Conservation (phyloP, 2,113 vertebrate genomes). For the Leptobrachium leishanense region DNA sequence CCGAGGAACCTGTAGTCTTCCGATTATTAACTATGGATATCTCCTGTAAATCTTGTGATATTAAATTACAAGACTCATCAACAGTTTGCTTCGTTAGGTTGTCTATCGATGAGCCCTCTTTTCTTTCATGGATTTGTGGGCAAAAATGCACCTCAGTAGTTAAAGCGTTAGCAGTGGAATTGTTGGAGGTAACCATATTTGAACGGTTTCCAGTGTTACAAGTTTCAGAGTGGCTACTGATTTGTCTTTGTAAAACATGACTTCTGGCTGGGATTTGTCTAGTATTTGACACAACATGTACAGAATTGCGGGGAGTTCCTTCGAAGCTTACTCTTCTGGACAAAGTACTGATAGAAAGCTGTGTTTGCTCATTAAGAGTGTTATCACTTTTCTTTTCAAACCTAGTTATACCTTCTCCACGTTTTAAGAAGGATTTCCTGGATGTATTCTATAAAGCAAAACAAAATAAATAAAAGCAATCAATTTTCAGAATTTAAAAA, state of each 20-base stretch:
- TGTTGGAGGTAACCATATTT: neutral
- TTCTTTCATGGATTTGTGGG: neutral
- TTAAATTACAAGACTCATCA: neutral
- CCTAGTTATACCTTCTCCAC: constrained; percentile 48
- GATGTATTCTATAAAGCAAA: neutral
- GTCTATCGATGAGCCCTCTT: no score
- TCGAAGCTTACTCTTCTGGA: constrained; percentile 42
- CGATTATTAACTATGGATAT: neutral
- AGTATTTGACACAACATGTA: constrained; percentile 10
- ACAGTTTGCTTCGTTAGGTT: neutral
- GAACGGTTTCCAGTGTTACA: constrained; percentile 5
- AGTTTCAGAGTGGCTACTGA: neutral
- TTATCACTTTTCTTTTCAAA: constrained; percentile 53
- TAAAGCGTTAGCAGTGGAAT: neutral
- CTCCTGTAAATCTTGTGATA: neutral
- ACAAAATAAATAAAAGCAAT: no score
- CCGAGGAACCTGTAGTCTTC: neutral
- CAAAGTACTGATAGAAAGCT: constrained; percentile 16
- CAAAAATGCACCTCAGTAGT: neutral
- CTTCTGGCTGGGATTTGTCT: constrained; percentile 13
- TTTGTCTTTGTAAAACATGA: neutral
- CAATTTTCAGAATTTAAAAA: no score
- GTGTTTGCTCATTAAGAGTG: constrained; percentile 41
- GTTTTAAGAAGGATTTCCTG: constrained; percentile 54
- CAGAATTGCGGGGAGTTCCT: constrained; percentile 2